phyloP scores from a whole-genome alignment of 2,888 invertebrate genomes.

The Poecilobothrus nobilitatus region DNA sequence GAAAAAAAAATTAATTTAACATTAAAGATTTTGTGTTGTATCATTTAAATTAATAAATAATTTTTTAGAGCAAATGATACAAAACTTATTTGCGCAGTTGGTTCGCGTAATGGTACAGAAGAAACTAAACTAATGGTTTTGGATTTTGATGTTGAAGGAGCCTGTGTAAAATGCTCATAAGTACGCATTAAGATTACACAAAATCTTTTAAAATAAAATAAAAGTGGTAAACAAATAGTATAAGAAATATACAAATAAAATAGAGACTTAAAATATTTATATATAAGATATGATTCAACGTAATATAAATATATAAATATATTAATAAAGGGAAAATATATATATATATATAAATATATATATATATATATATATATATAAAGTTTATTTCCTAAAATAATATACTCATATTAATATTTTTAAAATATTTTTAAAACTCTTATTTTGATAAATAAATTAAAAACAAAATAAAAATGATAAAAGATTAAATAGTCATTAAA shows the following conservation, averaged over 20 bases:
- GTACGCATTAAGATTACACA: neutral
- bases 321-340: neutral
- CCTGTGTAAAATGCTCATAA: slow-evolving; percentile 52
- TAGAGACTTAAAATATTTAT: neutral
- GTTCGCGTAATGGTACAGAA: slow-evolving; percentile 96
- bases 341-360: too few relatives aligned
- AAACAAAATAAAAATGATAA: neutral
- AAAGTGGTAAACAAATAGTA: neutral
- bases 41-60: neutral
- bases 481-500: neutral
- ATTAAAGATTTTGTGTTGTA: neutral
- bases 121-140: slow-evolving; percentile 96
- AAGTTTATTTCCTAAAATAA: neutral
- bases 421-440: neutral
- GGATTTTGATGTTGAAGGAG: slow-evolving; percentile 85
- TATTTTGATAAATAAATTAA: neutral
- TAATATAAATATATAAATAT: neutral
- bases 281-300: neutral
- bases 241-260: neutral
- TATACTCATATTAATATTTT: slow-evolving; percentile 3
- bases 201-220: neutral
- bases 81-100: slow-evolving; percentile 96
- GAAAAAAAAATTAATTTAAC: slow-evolving; percentile 7
- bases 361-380: too few relatives aligned
- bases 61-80: slow-evolving; percentile 74